These are phyloP conservation scores for Stenopsyche tienmushanensis DNA, from an alignment of 1,140 invertebrate species.

Conservation along the genomic window DNA sequence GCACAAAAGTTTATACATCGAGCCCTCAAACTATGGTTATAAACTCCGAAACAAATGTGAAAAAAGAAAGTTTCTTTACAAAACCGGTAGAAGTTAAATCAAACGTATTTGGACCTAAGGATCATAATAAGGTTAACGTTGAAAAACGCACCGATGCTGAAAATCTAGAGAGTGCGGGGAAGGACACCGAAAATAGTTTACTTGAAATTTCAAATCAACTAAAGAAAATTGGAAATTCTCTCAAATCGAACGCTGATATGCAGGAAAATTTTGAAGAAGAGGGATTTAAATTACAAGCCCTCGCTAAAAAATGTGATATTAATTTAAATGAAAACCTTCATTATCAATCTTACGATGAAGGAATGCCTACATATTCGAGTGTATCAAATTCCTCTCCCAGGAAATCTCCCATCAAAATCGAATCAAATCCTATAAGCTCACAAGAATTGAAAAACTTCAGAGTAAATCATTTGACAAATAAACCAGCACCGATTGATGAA, in stretches of 20 bases:
- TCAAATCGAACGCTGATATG: slow-evolving; percentile 53
- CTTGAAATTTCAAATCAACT: slow-evolving; percentile 54
- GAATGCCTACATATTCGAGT: too few species aligned
- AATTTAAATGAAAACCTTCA: slow-evolving; percentile 30
- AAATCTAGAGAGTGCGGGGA: slow-evolving; percentile 31
- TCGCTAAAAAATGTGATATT: slow-evolving; percentile 37
- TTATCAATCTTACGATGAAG: too few species aligned
- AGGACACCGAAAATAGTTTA: slow-evolving; percentile 55
- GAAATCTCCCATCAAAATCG: too few species aligned
- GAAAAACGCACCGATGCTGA: not conserved
- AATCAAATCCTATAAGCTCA: too few species aligned
- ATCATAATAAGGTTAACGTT: not conserved
- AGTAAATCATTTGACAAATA: too few species aligned
- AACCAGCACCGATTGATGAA: not conserved
- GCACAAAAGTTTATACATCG: not conserved
- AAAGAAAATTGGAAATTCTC: slow-evolving; percentile 53
- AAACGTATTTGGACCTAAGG: not conserved
- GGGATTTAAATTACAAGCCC: slow-evolving; percentile 44
- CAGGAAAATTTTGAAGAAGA: slow-evolving; percentile 50
- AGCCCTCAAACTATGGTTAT: slow-evolving; percentile 11
- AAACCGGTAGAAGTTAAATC: not conserved
- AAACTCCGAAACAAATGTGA: slow-evolving; percentile 4
- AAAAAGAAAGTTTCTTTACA: not conserved
- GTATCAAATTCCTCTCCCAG: too few species aligned
- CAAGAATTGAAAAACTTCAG: too few species aligned